Base-by-base conservation (phyloP, 37 sponge, comb jelly and placozoan species). In the Amphimedon queenslandica region DNA sequence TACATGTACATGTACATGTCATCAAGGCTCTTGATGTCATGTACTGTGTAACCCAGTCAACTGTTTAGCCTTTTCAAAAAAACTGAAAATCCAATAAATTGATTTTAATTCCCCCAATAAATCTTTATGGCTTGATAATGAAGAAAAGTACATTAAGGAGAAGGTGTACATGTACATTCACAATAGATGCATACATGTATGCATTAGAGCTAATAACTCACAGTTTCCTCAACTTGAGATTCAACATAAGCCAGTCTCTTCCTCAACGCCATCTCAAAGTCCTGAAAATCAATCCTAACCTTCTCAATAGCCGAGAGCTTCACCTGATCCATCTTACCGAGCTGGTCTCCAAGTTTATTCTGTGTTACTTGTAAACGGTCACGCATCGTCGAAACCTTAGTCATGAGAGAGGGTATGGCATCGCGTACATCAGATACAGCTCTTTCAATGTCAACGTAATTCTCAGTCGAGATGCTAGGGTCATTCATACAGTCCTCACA, bases 401-500 rank as follows among this genome's bases (percentile, higher is more conserved):
- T 39, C 11, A 69, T 28, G 21, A 69, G 70, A 24, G 42, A 25
- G 39, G 70, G 56, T 20, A 74, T 36, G 34, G 37, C 5, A 1
- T 30, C 63, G 37, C 63, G 61, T 13, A 74, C 75, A 10, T 24
- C n/a, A 3, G n/a, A 5, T 10, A 84, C 71, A 38, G 86, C 86
- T 40, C 18, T 32, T 1, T 75, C 80, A 64, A 86, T 75, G 29
- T 80, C 25, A 8, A 69, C 53, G 57, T 60, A 86, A 1, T 69
- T 75, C 2, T 75, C 75, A 31, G 33, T 27, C 34, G 53, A 63
- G 40, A 64, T 30, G 2, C 30, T 40, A 1, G 70, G n/a, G 27
- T 68, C 65, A 1, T 42, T 29, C 31, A 38, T 41, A 43, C 86
- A 86, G 33, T 64, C 30, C 25, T 86, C 76, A 63, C 86, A 86